Conservation (phyloP, 2,888 invertebrate genomes). For the Gnatocerus cornutus region DNA sequence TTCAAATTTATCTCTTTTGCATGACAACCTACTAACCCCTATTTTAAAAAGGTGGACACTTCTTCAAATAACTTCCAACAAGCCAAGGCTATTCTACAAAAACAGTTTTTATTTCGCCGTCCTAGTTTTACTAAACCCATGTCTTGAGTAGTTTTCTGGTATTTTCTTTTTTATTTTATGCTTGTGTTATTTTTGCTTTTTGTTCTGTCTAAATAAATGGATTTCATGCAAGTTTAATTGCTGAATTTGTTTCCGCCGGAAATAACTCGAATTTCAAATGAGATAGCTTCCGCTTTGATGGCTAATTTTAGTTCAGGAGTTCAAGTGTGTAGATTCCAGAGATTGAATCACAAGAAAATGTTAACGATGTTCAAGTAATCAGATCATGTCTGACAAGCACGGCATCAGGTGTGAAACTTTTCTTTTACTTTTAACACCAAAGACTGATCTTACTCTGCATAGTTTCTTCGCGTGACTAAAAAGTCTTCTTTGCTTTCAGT, state of each 20-base stretch:
- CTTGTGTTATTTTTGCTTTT: slow-evolving; percentile 21
- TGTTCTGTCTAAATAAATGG: neutral
- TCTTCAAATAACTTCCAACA: slow-evolving; percentile 22
- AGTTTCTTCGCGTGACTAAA: no score
- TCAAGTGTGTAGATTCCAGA: no score
- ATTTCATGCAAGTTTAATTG: no score
- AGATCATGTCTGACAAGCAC: no score
- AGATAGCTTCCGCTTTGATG: neutral
- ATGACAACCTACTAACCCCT: slow-evolving; percentile 14
- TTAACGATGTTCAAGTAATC: no score
- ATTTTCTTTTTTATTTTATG: slow-evolving; percentile 32
- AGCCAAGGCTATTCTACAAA: slow-evolving; percentile 23
- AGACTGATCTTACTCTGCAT: no score
- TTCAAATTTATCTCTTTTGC: neutral
- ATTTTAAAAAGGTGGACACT: slow-evolving; percentile 8
- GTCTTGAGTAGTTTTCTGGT: slow-evolving; percentile 28
- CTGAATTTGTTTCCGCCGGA: slow-evolving; percentile 6
- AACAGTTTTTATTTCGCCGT: slow-evolving; percentile 19
- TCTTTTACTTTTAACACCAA: no score
- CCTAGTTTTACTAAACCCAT: slow-evolving; percentile 33
- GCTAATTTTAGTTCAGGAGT: neutral
- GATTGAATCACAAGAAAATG: no score
- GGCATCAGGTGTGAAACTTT: no score
- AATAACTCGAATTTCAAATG: slow-evolving; percentile 14
- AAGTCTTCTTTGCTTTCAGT: no score